Evolutionary conservation across 2,113 vertebrate species (phyloP).

Genomic region (Nesoenas mayeri): DNA sequence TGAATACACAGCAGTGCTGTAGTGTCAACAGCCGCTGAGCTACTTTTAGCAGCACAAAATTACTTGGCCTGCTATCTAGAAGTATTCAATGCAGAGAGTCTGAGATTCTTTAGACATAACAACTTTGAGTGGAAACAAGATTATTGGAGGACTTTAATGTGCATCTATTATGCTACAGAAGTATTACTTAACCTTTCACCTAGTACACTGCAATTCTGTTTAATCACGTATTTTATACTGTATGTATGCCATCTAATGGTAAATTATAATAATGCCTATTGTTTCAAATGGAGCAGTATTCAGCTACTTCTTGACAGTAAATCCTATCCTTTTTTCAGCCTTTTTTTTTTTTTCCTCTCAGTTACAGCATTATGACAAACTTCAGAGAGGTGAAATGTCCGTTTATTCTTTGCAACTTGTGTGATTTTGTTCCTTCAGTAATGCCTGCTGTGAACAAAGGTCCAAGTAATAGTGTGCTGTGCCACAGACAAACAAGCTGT

Average conservation of each 20-base stretch:
- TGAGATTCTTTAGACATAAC: background rate
- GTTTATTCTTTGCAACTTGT: background rate
- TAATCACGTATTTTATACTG: slow-evolving; percentile 51
- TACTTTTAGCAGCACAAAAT: background rate
- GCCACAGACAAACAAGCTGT: background rate
- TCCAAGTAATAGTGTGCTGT: background rate
- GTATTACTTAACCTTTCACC: slow-evolving; percentile 55
- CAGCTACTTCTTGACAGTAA: background rate
- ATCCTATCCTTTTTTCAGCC: background rate
- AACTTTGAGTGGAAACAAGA: slow-evolving; percentile 21
- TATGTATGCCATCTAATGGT: slow-evolving; percentile 74
- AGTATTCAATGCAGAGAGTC: background rate
- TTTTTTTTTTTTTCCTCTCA: rapidly evolving
- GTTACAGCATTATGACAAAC: background rate
- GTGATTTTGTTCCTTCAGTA: background rate
- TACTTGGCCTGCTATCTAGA: background rate
- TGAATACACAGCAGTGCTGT: background rate
- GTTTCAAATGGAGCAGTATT: background rate
- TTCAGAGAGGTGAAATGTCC: background rate
- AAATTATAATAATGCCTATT: slow-evolving; percentile 48
- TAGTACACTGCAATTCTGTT: background rate
- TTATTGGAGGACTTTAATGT: background rate
- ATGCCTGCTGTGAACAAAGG: background rate
- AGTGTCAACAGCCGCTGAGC: background rate
- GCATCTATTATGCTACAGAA: background rate